Percentiles rank a stretch among this genome's conserved stretches.
Conservation (phyloP, 2,113 vertebrate genomes). For the Coregonus clupeaformis region DNA sequence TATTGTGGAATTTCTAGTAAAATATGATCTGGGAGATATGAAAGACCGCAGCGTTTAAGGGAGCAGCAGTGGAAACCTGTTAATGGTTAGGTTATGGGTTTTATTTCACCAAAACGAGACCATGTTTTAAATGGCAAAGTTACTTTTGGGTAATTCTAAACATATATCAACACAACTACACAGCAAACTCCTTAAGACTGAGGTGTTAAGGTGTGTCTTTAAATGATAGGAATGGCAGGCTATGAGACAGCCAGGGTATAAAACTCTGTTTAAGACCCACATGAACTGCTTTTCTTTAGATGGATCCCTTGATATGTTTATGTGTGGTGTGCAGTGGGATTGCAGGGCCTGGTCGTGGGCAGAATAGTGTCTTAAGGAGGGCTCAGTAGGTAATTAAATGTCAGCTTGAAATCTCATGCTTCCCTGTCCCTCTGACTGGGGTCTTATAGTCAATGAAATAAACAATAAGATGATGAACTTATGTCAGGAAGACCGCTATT, state of each 20-base stretch:
- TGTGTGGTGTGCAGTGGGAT: background rate
- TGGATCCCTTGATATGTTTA: background rate
- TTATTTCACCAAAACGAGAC: slow-evolving; percentile 4
- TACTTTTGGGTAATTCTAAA: slow-evolving; percentile 9
- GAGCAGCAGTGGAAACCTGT: slow-evolving; percentile 48
- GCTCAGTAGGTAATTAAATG: slow-evolving; percentile 21
- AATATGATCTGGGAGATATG: slow-evolving; percentile 35
- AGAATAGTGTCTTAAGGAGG: background rate
- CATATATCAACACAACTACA: background rate
- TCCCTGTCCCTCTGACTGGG: slow-evolving; percentile 46
- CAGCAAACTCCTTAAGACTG: background rate
- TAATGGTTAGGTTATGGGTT: background rate
- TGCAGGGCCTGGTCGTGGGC: background rate
- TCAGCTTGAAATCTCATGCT: slow-evolving; percentile 32
- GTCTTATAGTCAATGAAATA: slow-evolving; percentile 51
- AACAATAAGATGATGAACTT: slow-evolving; percentile 70
- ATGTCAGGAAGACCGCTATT: slow-evolving; percentile 69
- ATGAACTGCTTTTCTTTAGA: too few relatives aligned
- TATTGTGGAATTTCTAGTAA: slow-evolving; percentile 35
- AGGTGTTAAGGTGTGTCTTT: background rate
- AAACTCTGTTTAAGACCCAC: background rate
- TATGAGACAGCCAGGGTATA: background rate
- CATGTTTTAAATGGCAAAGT: slow-evolving; percentile 37
- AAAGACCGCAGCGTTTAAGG: slow-evolving; percentile 21
- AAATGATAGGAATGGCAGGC: background rate